Evolutionary conservation across 2,113 vertebrate genomes (phyloP).

Genomic region (Anas platyrhynchos): DNA sequence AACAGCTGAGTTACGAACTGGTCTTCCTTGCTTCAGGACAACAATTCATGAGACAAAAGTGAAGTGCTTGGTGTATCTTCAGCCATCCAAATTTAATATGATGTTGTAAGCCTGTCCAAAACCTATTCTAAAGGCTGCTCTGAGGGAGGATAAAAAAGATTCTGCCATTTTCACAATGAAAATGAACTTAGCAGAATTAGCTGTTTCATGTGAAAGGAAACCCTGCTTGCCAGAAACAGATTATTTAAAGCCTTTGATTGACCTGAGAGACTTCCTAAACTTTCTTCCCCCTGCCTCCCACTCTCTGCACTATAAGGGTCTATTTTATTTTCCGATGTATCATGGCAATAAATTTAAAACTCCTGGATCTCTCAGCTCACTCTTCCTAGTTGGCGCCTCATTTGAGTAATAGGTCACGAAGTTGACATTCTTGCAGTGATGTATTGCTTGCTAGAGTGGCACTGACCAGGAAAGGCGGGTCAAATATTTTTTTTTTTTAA

Average conservation of each 20-base stretch:
- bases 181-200: not conserved
- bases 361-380: constrained; percentile 10
- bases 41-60: not conserved
- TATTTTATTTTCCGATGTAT: constrained; percentile 27
- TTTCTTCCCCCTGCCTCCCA: constrained; percentile 31
- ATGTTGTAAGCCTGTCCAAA: not conserved
- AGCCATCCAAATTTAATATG: not conserved
- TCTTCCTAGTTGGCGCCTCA: constrained; percentile 37
- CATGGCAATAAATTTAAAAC: constrained; percentile 47
- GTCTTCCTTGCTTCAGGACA: not conserved
- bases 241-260: constrained; percentile 56
- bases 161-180: not conserved
- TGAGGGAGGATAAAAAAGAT: not conserved
- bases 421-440: constrained; percentile 54
- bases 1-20: not conserved
- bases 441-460: constrained; percentile 43
- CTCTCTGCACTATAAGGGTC: not conserved
- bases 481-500: constrained; percentile 41
- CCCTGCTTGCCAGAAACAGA: not conserved
- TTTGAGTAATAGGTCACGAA: constrained; percentile 59
- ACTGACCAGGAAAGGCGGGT: constrained; percentile 43
- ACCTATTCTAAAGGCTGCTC: not conserved
- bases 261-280: constrained; percentile 23
- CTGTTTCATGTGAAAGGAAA: not conserved
- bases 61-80: not conserved